Base-by-base conservation (phyloP, 2,113 vertebrate genomes). In the Hassar affinis region DNA sequence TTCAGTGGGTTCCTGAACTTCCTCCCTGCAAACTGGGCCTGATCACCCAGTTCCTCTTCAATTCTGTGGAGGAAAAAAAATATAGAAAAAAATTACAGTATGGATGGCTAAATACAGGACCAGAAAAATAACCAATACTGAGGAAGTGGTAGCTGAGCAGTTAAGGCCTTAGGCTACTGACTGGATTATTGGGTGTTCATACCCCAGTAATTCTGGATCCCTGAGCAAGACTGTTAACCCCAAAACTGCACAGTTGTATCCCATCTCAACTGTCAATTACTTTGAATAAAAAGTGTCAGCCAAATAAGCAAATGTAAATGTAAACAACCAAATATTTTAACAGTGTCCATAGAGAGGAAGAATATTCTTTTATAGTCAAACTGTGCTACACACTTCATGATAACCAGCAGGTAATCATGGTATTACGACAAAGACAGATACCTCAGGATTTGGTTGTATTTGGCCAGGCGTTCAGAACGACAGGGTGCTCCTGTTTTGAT, bases 21-120 rank as follows among this genome's bases (percentile, higher is more conserved):
- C 84, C 90, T 96, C 79, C 97, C 96, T 25, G 98, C 97, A 86
- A 98, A 99, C n/a, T 54, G 90, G 74, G 97, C 97, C 90, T 96
- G 93, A 90, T 94, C 93, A 85, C 96, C 98, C 81, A 99, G 94
- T 69, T 99, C 97, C 90, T 99, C 97, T 93, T 99, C 97, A 88
- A 99, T 99, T 93, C 98, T 99, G 89, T 61, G 0, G 74, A 54
- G 15, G 79, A 47, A 85, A 22, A n/a, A 1, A 71, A 83, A n/a
- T n/a, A 62, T 49, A 11, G 10, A 78, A 78, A 47, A 2, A 27
- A 17, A 38, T 35, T 20, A 8, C 20, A 45, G 8, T 27, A 51
- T 18, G 7, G 45, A 74, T 3, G 2, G 15, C 1, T 17, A 45
- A 74, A 17, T 30, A 51, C 42, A 51, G 15, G 1, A 30, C 4